A percentile compares a stretch with the other conserved stretches of the same genome.
These are phyloP conservation scores for Xerus inauris DNA, from an alignment of 2,113 vertebrate genomes.

Conservation along the genomic window DNA sequence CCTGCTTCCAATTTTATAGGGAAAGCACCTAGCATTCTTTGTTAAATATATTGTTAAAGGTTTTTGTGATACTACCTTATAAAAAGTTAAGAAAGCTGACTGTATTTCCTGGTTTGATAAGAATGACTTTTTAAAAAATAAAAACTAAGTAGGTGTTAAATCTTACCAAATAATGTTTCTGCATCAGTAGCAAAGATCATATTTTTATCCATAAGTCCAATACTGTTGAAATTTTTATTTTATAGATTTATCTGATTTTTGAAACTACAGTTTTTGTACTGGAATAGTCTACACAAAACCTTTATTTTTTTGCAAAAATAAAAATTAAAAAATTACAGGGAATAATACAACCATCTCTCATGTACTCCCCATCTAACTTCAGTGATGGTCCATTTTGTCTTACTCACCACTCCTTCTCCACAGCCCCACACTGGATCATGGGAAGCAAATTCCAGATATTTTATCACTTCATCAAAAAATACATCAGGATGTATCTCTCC, in stretches of 20 bases:
- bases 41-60: neutral
- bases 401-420: neutral
- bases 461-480: constrained; percentile 35
- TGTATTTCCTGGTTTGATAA: neutral
- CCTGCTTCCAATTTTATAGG: neutral
- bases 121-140: neutral
- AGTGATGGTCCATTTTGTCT: neutral
- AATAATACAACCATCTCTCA: too few species aligned
- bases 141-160: neutral
- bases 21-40: constrained; percentile 10
- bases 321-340: neutral
- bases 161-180: neutral
- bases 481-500: neutral
- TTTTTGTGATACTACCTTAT: neutral
- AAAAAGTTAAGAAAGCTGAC: constrained; percentile 23
- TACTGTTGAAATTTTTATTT: neutral
- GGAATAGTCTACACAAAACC: neutral
- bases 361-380: neutral
- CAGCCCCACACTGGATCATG: neutral
- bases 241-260: constrained; percentile 36
- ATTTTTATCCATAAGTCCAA: constrained; percentile 10
- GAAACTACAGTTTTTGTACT: neutral
- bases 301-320: constrained; percentile 15
- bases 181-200: neutral
- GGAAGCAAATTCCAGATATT: neutral